phyloP scores from a whole-genome alignment of 37 sponge, comb jelly and placozoan species.

The Aplysina aerophoba region DNA sequence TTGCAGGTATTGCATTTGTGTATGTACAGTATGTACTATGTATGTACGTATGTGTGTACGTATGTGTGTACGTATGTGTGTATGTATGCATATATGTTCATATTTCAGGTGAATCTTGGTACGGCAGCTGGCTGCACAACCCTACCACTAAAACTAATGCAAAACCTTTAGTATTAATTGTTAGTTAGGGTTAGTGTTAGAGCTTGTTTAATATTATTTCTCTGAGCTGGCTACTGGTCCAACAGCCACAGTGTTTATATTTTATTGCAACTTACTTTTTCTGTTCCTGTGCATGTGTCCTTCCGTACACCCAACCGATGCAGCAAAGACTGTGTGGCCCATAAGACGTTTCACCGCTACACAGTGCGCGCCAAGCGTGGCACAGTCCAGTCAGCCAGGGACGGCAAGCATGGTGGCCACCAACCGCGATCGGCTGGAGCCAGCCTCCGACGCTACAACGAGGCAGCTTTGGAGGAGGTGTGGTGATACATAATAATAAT shows the following conservation, averaged over 20 bases:
- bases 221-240: too few relatives aligned
- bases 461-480: slow-evolving; percentile 70
- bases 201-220: too few relatives aligned
- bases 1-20: too few relatives aligned
- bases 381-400: slow-evolving; percentile 84
- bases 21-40: too few relatives aligned
- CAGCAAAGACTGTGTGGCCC: slow-evolving; percentile 57
- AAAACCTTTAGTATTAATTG: too few relatives aligned
- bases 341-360: slow-evolving; percentile 99
- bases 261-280: too few relatives aligned
- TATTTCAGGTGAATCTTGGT: not conserved
- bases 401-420: slow-evolving; percentile 78
- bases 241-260: too few relatives aligned
- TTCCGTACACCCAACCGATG: not conserved
- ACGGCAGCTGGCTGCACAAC: too few relatives aligned
- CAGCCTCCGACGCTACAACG: slow-evolving; percentile 73
- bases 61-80: not conserved
- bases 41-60: not conserved
- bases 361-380: slow-evolving; percentile 95
- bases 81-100: not conserved
- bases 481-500: too few relatives aligned
- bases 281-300: not conserved
- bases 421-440: slow-evolving; percentile 84
- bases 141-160: too few relatives aligned
- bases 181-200: too few relatives aligned